Evolutionary conservation across 1,140 invertebrate species (phyloP), one percentile per base, ranked within the genome.

Genomic region (Cryptotermes secundus): DNA sequence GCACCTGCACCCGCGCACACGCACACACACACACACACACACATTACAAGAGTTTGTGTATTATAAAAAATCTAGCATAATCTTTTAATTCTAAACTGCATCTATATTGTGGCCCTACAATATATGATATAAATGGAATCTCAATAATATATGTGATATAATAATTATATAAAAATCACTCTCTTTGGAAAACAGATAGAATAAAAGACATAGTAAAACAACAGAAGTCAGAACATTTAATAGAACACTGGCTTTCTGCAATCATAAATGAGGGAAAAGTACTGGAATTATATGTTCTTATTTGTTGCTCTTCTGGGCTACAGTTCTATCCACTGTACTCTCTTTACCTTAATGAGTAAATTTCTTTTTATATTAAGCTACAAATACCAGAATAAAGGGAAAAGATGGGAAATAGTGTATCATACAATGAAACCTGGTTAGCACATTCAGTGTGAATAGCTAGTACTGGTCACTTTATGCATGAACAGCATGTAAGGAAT

Each of bases 71-170:
- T 82, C 42, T 82, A 34, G 45, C 45, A 53, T 42, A 82, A 34
- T 45, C 45, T n/a, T 82, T 82, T 45, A n/a, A 45, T 82, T 24
- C 81, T 82, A 31, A 45, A 82, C 36, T 31, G 3, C 38, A 26
- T 82, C 42, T 82, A 53, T 72, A 72, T 72, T 72, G 59, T 53
- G 81, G 38, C 35, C 81, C 81, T 82, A 82, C 16, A 42, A 82
- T 42, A 53, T 82, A 82, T 82, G 45, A 38, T 31, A n/a, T n/a
- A 82, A n/a, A 82, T 82, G n/a, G 81, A 82, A 82, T 82, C 42
- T 82, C 81, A 82, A 31, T 45, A 53, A 31, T 31, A 36, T 34
- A 82, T 31, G 19, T 45, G 31, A 53, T 38, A 82, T 82, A 38
- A 38, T 36, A 36, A n/a, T n/a, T 82, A 31, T 34, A 82, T 45